Evolutionary conservation across 1,140 invertebrate species (phyloP), one percentile per base, ranked within the genome.

Genomic region (Bradynema listronoti): DNA sequence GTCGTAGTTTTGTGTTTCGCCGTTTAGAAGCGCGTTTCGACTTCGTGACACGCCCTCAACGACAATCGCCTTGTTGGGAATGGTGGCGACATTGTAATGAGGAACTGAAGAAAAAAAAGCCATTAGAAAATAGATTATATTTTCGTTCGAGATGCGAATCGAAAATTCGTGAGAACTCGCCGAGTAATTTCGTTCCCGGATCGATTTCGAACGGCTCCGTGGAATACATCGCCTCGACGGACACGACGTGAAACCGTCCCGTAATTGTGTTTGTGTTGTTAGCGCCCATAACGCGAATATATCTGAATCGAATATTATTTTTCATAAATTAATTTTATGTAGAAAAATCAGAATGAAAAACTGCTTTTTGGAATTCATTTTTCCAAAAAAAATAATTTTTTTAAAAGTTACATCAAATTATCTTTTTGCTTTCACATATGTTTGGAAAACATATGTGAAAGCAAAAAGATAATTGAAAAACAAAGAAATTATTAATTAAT

Each of bases 21-120:
- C 92, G 84, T 98, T 95, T 55, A 98, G 84, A 6, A 98, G 82
- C n/a, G 90, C 87, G 83, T 97, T 93, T 50, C 91, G 83, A 47
- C 86, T 87, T 47, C 91, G 84, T 75, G 90, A 90, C 53, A 83
- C 92, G 42, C 94, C 94, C 82, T 98, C 93, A 19, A 90, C 87
- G 46, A 98, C 93, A 74, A 85, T 86, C 5, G 93, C 92, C 80
- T 87, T 89, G 66, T 86, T 83, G 50, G 86, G 84, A 52, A 90
- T 85, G 2, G 90, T 90, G 39, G 93, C 93, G 25, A 97, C 88
- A 83, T 98, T 98, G 69, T 87, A 84, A 39, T 82, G 83, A 19
- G 94, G 93, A 71, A 87, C 85, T 81, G 86, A 81, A 80, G 88
- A 83, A n/a, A 55, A 52, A 7, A 24, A 49, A 55, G 22, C 19